Evolutionary conservation across 1,140 invertebrate species (phyloP).

Genomic region (Calosoma granatense): DNA sequence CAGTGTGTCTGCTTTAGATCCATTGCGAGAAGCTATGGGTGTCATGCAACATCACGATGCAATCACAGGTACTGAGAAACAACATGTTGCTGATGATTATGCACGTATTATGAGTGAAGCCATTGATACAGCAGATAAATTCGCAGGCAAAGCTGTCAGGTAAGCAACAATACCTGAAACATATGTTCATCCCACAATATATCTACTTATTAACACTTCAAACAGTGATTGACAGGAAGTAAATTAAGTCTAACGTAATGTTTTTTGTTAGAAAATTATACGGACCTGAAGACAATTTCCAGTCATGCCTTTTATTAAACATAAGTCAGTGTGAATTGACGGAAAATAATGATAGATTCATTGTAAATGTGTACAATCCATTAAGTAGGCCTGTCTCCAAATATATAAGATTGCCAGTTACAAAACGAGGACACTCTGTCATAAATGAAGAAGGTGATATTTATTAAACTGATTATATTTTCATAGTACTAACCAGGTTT

Average conservation of each 20-base stretch:
- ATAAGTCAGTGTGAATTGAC: conserved; percentile 48
- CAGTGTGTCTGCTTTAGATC: neutral
- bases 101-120: conserved; percentile 49
- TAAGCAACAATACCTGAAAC: neutral
- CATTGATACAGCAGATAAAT: conserved; percentile 25
- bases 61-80: conserved; percentile 58
- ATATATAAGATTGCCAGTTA: conserved; percentile 60
- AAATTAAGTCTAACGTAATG: conserved; percentile 4
- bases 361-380: conserved; percentile 69
- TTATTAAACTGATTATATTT: neutral
- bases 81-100: conserved; percentile 65
- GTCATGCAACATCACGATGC: conserved; percentile 62
- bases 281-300: conserved; percentile 11
- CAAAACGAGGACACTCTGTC: conserved; percentile 45
- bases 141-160: neutral
- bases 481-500: neutral
- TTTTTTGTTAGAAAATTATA: conserved; percentile 5
- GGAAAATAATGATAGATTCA: conserved; percentile 47
- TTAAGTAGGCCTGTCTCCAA: conserved; percentile 47
- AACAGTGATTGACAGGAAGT: neutral
- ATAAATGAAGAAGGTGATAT: conserved; percentile 16
- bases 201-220: neutral
- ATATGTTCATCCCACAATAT: neutral
- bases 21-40: conserved; percentile 41
- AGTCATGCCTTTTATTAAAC: conserved; percentile 38